These are phyloP conservation scores for Cuculus canorus DNA, from an alignment of 2,797 vertebrate genomes.

Conservation along the genomic window DNA sequence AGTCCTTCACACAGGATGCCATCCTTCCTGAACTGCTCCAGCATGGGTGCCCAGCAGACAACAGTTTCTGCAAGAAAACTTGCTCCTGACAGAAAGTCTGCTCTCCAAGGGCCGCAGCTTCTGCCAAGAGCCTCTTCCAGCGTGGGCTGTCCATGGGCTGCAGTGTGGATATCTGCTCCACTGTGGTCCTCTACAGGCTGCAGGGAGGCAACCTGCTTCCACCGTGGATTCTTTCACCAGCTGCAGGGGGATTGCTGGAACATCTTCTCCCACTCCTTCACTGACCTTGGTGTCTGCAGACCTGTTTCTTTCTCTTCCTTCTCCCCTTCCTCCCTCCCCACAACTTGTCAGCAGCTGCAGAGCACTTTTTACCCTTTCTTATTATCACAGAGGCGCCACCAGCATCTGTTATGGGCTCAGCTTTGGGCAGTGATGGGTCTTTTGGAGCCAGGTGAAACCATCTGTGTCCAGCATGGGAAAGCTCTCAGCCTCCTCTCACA, in stretches of 20 bases:
- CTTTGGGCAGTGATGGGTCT: not conserved
- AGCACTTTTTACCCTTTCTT: not conserved
- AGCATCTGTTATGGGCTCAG: not conserved
- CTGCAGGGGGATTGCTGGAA: not conserved
- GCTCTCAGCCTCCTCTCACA: not conserved
- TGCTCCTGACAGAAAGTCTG: not conserved
- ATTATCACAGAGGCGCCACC: not conserved
- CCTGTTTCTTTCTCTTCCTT: not conserved
- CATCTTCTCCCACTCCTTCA: not conserved
- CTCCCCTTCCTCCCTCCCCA: too few species aligned
- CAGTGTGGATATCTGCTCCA: not conserved
- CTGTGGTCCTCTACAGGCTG: rapidly evolving
- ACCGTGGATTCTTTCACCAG: not conserved
- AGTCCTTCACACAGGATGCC: not conserved
- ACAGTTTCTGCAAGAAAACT: not conserved
- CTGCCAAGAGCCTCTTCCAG: not conserved
- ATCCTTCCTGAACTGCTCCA: not conserved
- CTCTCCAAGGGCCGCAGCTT: not conserved
- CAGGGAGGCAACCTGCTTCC: not conserved
- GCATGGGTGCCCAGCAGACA: not conserved
- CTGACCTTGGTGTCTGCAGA: not conserved
- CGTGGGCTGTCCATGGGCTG: not conserved
- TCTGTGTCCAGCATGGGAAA: not conserved
- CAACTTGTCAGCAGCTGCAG: not conserved
- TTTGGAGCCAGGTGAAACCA: not conserved